Conservation (phyloP, 1,140 invertebrate species). For the Hycleus cichorii region DNA sequence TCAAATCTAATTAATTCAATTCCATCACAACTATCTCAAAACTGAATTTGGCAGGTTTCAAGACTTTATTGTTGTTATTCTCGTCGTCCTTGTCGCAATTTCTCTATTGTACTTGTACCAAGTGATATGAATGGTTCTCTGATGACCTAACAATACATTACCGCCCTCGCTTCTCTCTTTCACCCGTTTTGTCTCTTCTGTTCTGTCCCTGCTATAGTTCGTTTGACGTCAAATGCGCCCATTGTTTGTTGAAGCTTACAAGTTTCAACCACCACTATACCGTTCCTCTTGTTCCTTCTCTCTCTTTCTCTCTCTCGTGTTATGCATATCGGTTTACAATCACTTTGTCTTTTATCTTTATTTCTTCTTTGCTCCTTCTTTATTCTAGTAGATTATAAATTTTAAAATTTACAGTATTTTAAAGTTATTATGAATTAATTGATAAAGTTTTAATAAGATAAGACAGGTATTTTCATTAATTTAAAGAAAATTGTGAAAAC, state of each 20-base stretch:
- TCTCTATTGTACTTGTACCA: neutral
- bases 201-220: no score
- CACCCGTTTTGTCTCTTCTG: neutral
- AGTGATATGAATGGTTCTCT: conserved; percentile 34
- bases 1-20: no score
- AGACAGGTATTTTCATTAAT: no score
- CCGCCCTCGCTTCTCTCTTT: conserved; percentile 22
- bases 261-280: no score
- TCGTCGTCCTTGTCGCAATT: conserved; percentile 9
- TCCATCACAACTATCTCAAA: conserved; percentile 1
- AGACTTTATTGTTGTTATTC: conserved; percentile 9
- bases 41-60: conserved; percentile 22
- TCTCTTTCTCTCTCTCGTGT: neutral
- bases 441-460: no score
- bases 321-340: conserved; percentile 3
- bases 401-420: no score
- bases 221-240: conserved; percentile 6
- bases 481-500: no score
- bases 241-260: conserved; percentile 1
- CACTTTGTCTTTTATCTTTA: no score
- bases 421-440: no score
- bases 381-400: no score
- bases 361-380: no score
- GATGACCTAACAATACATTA: conserved; percentile 31
- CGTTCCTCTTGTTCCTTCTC: no score